These are phyloP conservation scores for Tonatia bakeri DNA, from an alignment of 2,113 vertebrate genomes.

Conservation along the genomic window DNA sequence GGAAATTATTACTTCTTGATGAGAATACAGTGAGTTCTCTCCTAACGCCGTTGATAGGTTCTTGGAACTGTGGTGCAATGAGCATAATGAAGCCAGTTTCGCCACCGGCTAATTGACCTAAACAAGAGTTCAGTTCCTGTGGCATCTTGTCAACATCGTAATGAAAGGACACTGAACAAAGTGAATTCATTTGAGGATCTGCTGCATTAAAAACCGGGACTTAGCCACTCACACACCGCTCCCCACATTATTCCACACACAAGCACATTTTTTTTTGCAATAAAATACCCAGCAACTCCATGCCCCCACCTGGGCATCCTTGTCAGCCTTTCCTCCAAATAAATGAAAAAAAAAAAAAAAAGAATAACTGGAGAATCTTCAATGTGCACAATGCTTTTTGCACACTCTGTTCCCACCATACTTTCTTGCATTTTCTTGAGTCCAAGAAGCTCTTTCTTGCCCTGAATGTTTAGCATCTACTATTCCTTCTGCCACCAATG, in stretches of 20 bases:
- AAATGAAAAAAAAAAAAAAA: too few relatives aligned
- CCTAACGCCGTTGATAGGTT: background rate
- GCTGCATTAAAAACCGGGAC: background rate
- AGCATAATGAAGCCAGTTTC: background rate
- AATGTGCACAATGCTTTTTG: rapidly evolving
- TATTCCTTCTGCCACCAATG: background rate
- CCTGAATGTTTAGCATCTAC: background rate
- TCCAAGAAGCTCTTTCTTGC: background rate
- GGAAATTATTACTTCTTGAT: background rate
- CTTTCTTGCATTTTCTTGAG: background rate
- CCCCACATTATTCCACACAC: background rate
- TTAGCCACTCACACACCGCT: too few relatives aligned
- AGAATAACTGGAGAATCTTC: background rate
- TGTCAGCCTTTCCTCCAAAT: background rate
- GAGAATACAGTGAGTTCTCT: background rate
- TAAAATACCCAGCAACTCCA: background rate
- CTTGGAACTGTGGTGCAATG: background rate
- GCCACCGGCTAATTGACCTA: background rate
- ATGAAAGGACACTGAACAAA: background rate
- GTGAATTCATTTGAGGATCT: background rate
- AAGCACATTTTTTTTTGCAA: background rate
- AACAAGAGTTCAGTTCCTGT: background rate
- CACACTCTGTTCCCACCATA: rapidly evolving
- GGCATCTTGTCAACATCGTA: background rate
- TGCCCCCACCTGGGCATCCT: too few relatives aligned